Evolutionary conservation across 35 echinoderm and acorn worm species (phyloP).

Genomic region (Heliocidaris tuberculata): DNA sequence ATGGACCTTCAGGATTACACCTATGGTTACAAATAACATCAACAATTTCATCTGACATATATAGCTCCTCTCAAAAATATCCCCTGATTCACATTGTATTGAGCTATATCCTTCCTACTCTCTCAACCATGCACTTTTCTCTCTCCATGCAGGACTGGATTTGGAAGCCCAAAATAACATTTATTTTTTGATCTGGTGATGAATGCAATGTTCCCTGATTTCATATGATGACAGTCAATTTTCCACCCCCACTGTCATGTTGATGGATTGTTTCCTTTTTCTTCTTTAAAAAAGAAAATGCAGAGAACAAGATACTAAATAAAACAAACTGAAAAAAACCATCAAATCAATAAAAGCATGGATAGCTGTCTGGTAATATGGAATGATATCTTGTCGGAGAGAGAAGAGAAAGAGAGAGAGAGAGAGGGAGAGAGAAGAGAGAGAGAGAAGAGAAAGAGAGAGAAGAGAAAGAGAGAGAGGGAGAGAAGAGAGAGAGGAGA

Average conservation of each 20-base stretch:
- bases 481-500: no score
- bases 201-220: neutral
- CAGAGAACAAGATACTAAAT: neutral
- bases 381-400: neutral
- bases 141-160: neutral
- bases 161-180: neutral
- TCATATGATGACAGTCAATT: neutral
- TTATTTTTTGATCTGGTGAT: neutral
- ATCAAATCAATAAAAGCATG: neutral
- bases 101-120: neutral
- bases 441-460: no score
- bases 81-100: neutral
- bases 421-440: no score
- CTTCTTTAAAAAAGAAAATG: neutral
- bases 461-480: no score
- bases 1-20: neutral
- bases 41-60: constrained; percentile 12
- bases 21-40: constrained; percentile 17
- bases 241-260: neutral
- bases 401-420: no score
- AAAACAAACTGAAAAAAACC: neutral
- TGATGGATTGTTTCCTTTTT: neutral
- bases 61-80: neutral
- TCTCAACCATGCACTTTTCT: neutral
- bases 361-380: neutral